These are phyloP conservation scores for Drosophila bifasciata DNA, from an alignment of 1,140 invertebrate species.

Conservation along the genomic window DNA sequence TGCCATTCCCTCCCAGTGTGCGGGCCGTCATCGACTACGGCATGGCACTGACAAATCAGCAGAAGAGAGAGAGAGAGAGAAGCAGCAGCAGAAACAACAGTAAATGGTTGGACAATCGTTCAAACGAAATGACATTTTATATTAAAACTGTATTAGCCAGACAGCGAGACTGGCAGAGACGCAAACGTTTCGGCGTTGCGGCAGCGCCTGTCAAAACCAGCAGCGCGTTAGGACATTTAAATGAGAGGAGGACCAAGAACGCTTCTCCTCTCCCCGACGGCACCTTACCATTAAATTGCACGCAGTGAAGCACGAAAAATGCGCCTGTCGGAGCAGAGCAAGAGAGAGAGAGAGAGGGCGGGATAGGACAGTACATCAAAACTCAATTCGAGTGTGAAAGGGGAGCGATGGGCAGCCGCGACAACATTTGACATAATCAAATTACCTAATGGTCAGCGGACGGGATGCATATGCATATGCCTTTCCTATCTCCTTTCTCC, in stretches of 20 bases:
- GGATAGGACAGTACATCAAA: conserved; percentile 36
- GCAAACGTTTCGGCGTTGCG: conserved; percentile 9
- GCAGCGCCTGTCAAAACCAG: conserved; percentile 71
- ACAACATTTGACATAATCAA: conserved; percentile 77
- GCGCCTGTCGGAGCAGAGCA: conserved; percentile 44
- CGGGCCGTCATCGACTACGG: conserved; percentile 24
- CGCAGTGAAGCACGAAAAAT: conserved; percentile 77
- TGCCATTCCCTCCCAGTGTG: conserved; percentile 39
- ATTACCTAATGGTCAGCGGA: conserved; percentile 57
- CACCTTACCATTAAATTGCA: conserved; percentile 59
- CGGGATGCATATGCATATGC: no score
- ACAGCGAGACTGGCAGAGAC: conserved; percentile 5
- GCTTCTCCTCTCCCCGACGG: not conserved
- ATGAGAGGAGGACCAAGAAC: conserved; percentile 49
- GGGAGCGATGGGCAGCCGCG: conserved; percentile 54
- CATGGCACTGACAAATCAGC: conserved; percentile 64
- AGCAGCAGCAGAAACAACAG: conserved; percentile 26
- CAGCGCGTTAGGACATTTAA: conserved; percentile 73
- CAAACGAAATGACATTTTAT: conserved; percentile 67
- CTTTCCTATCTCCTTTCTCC: no score
- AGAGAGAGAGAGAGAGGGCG: conserved; percentile 10
- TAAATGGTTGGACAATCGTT: conserved; percentile 58
- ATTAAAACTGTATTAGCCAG: conserved; percentile 75
- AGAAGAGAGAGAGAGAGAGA: not conserved
- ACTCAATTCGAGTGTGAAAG: conserved; percentile 81